These are phyloP conservation scores for Spheniscus humboldti DNA, from an alignment of 2,797 vertebrate genomes.

Conservation along the genomic window DNA sequence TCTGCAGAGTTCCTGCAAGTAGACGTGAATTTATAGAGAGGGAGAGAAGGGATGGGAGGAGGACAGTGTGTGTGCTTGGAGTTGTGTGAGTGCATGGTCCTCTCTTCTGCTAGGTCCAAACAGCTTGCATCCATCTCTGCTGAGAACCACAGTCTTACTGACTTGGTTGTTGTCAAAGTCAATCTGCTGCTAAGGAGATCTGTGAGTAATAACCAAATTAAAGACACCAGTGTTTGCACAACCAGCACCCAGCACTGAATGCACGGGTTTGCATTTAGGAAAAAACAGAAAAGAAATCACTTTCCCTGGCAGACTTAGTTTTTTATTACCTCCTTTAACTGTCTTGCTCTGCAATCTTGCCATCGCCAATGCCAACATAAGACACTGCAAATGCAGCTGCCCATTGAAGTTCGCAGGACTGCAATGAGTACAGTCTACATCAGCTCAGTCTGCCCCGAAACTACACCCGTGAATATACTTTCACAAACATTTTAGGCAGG, in stretches of 20 bases:
- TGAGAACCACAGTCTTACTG: not conserved
- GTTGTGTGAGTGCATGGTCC: not conserved
- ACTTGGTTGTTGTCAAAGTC: not conserved
- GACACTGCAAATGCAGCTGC: not conserved
- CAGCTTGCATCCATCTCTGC: not conserved
- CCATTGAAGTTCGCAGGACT: not conserved
- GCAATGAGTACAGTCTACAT: not conserved
- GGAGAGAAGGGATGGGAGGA: not conserved
- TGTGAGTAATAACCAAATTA: not conserved
- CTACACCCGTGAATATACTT: fast-evolving
- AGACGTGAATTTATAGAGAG: not conserved
- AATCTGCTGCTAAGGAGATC: not conserved
- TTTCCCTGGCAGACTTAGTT: not conserved
- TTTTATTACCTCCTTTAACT: not conserved
- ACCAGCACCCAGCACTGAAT: not conserved
- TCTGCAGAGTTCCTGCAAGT: not conserved
- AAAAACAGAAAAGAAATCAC: not conserved
- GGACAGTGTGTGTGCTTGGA: not conserved
- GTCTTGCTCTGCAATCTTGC: not conserved
- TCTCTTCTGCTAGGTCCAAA: not conserved
- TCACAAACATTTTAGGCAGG: not conserved
- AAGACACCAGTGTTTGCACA: not conserved
- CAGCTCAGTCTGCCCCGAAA: not conserved
- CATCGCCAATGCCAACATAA: not conserved
- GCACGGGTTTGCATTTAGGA: not conserved